phyloP scores from a whole-genome alignment of 2,797 vertebrate genomes.

The Spondyliosoma cantharus region DNA sequence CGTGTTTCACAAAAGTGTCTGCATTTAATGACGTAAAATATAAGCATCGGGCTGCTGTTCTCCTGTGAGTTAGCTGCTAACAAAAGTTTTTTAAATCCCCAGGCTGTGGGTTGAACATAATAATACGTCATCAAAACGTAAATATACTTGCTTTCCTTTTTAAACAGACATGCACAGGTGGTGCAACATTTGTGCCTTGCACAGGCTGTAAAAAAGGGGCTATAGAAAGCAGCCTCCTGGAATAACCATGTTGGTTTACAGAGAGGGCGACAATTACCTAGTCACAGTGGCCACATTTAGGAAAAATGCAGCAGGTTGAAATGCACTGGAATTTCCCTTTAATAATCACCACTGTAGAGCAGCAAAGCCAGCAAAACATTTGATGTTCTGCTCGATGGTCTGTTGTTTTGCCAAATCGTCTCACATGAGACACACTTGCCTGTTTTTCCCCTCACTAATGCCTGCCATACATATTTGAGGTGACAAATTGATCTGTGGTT shows the following conservation, averaged over 20 bases:
- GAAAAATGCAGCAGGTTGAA: background rate
- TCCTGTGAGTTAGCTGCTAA: too few species aligned
- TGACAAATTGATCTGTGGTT: conserved; percentile 35
- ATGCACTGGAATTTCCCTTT: background rate
- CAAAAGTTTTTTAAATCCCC: too few species aligned
- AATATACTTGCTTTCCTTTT: too few species aligned
- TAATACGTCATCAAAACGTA: too few species aligned
- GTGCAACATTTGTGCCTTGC: too few species aligned
- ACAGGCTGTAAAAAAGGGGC: too few species aligned
- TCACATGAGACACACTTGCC: background rate
- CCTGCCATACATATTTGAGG: background rate
- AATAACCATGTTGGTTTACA: background rate
- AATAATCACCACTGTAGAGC: background rate
- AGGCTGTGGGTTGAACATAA: too few species aligned
- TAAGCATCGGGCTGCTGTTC: too few species aligned
- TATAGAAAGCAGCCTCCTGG: background rate
- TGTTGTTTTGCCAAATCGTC: background rate
- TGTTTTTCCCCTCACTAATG: background rate
- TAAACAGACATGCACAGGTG: too few species aligned
- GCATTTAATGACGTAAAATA: too few species aligned
- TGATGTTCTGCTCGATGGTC: background rate
- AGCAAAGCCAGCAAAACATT: background rate
- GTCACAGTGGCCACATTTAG: background rate
- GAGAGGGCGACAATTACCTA: background rate
- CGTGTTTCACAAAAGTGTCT: too few species aligned